phyloP scores from a whole-genome alignment of 1,140 invertebrate species.

The Psix sp. region DNA sequence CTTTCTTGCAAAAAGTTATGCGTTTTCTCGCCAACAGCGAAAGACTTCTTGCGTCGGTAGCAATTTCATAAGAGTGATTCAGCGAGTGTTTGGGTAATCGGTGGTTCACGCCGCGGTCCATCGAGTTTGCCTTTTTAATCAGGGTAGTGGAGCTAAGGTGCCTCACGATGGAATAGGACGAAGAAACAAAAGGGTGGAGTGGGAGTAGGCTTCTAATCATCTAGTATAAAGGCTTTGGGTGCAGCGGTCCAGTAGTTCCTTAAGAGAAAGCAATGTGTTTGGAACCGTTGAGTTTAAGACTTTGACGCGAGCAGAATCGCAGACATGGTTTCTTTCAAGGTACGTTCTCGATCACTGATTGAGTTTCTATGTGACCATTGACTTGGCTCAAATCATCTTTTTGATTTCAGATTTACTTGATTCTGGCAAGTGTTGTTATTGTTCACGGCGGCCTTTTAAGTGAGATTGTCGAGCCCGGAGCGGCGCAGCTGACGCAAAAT shows the following conservation, averaged over 20 bases:
- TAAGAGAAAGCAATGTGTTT: constrained; percentile 67
- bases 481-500: constrained; percentile 35
- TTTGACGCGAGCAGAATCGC: constrained; percentile 28
- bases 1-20: constrained; percentile 30
- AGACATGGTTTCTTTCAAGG: constrained; percentile 63
- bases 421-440: constrained; percentile 27
- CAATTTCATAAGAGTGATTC: constrained; percentile 61
- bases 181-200: constrained; percentile 24
- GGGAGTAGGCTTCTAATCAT: constrained; percentile 48
- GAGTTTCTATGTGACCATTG: too few relatives aligned
- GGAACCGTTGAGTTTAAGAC: constrained; percentile 20
- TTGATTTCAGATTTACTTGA: constrained; percentile 49
- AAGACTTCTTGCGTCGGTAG: too few relatives aligned
- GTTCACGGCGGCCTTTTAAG: constrained; percentile 22
- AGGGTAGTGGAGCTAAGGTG: too few relatives aligned
- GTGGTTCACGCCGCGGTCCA: constrained; percentile 43
- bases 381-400: too few relatives aligned
- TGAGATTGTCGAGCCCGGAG: constrained; percentile 14
- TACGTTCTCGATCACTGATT: too few relatives aligned
- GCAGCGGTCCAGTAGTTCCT: constrained; percentile 64
- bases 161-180: constrained; percentile 8
- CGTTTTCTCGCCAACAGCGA: constrained; percentile 23
- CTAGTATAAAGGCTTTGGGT: constrained; percentile 70
- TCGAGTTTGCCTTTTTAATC: constrained; percentile 44
- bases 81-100: constrained; percentile 66